Conservation (phyloP, 2,797 vertebrate species). For the Falco berigora region DNA sequence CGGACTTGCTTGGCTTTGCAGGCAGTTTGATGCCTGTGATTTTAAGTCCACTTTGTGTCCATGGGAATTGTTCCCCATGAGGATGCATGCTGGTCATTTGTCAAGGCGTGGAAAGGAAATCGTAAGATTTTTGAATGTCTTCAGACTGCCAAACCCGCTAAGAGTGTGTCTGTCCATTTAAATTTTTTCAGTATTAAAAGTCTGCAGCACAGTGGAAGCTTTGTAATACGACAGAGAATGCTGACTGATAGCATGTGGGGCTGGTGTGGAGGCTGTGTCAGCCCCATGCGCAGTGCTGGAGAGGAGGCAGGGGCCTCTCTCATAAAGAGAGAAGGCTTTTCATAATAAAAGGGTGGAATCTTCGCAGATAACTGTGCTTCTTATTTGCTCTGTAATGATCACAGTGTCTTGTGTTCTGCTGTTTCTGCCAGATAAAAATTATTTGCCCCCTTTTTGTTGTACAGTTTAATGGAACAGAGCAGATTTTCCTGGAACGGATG, state of each 20-base stretch:
- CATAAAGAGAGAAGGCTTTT: not conserved
- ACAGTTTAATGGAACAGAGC: not conserved
- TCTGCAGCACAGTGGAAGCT: not conserved
- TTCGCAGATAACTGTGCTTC: not conserved
- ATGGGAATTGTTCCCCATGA: not conserved
- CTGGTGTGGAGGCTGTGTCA: not conserved
- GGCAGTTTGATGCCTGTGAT: not conserved
- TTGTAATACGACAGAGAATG: not conserved
- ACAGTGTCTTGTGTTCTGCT: not conserved
- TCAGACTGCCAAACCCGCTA: not conserved
- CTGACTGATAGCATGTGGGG: not conserved
- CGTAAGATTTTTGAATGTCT: not conserved
- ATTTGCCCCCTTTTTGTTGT: not conserved
- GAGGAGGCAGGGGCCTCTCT: not conserved
- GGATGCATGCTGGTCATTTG: not conserved
- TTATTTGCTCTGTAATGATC: not conserved
- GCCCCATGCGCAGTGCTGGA: not conserved
- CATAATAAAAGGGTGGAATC: not conserved
- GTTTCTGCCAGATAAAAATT: not conserved
- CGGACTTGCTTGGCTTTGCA: not conserved
- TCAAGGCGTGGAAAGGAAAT: not conserved
- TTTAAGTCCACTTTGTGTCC: not conserved
- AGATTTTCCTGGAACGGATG: not conserved
- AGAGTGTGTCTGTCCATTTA: not conserved
- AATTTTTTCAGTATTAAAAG: not conserved